These are phyloP conservation scores for Colius striatus DNA, from an alignment of 2,113 vertebrate species.

Conservation along the genomic window DNA sequence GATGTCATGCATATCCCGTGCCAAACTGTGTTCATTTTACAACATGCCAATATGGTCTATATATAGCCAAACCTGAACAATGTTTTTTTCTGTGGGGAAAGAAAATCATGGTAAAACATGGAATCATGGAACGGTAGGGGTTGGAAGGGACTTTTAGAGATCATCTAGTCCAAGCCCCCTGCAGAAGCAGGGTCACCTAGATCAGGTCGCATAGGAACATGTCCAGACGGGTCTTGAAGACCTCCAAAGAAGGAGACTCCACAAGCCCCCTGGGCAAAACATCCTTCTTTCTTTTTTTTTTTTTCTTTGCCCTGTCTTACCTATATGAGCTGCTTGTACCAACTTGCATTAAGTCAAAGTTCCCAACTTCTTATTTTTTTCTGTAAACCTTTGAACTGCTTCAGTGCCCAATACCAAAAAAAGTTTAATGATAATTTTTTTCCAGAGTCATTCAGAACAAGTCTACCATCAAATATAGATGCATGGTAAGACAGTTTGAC, in stretches of 20 bases:
- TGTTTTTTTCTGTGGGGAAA: background rate
- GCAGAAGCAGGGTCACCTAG: too few species aligned
- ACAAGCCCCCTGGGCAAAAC: too few species aligned
- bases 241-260: too few species aligned
- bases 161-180: too few species aligned
- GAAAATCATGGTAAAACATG: background rate
- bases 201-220: too few species aligned
- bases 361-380: background rate
- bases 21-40: too few species aligned
- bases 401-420: background rate
- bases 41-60: background rate
- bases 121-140: too few species aligned
- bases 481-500: background rate
- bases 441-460: background rate
- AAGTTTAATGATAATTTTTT: background rate
- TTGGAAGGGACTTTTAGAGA: too few species aligned
- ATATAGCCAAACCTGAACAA: background rate
- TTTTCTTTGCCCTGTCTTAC: background rate
- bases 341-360: background rate
- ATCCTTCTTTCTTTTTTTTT: background rate
- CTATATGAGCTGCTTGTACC: background rate
- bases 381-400: background rate
- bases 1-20: background rate
- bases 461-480: background rate
- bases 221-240: too few species aligned